phyloP scores from a whole-genome alignment of 2,797 vertebrate species.

The Pogoniulus pusillus region DNA sequence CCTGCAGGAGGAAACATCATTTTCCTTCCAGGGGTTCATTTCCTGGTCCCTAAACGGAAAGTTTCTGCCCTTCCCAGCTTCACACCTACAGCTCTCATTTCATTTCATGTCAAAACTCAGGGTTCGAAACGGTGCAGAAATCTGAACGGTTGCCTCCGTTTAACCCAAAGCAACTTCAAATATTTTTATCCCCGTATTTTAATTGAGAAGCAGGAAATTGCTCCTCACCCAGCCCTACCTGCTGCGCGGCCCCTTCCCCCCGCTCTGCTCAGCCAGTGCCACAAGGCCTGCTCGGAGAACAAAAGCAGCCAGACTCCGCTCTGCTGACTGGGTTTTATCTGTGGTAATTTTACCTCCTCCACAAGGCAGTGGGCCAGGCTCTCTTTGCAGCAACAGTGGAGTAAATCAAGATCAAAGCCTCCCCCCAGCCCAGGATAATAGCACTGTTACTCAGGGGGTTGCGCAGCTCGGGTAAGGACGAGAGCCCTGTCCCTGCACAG shows the following conservation, averaged over 20 bases:
- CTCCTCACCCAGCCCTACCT: neutral
- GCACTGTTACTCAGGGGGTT: constrained; percentile 32
- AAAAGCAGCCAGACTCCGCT: constrained; percentile 38
- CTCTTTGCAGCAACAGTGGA: neutral
- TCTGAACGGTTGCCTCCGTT: neutral
- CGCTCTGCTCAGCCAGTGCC: constrained; percentile 1
- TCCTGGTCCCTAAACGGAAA: neutral
- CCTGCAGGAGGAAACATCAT: neutral
- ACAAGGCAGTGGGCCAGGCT: constrained; percentile 32
- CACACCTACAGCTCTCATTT: neutral
- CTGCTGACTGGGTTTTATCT: constrained; percentile 44
- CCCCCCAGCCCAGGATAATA: neutral
- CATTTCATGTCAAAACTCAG: neutral
- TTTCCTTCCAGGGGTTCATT: neutral
- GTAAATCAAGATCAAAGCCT: constrained; percentile 28
- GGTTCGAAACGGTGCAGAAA: neutral
- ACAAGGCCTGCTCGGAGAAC: constrained; percentile 23
- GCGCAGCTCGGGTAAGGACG: neutral
- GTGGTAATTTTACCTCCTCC: constrained; percentile 33
- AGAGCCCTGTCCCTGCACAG: neutral
- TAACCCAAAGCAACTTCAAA: neutral
- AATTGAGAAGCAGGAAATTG: constrained; percentile 48
- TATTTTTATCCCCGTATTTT: neutral
- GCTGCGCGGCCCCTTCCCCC: neutral
- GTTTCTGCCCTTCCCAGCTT: neutral